Conservation (phyloP, 2,797 vertebrate species). For the Tolypeutes matacus region DNA sequence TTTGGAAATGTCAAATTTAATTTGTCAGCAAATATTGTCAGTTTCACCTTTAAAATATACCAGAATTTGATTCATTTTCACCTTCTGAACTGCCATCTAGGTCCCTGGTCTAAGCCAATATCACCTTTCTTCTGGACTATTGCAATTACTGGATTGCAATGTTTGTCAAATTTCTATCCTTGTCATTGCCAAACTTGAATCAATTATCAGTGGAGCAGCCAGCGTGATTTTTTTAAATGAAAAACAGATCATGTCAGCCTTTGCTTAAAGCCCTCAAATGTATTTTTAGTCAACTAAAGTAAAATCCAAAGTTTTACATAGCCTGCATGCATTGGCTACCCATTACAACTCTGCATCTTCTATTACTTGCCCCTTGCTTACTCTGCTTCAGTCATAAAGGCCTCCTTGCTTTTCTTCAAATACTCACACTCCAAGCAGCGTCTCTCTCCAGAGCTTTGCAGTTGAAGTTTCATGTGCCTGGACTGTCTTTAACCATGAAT, state of each 20-base stretch:
- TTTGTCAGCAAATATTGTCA: not conserved
- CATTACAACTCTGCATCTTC: not conserved
- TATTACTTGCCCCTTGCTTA: not conserved
- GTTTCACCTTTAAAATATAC: not conserved
- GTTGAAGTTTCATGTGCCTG: not conserved
- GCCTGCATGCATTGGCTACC: rapidly evolving
- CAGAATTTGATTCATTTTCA: not conserved
- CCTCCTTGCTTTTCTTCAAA: not conserved
- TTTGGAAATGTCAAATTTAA: not conserved
- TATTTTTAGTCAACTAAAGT: not conserved
- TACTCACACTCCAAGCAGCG: not conserved
- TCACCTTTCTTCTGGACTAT: not conserved
- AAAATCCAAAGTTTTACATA: not conserved
- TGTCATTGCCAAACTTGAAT: not conserved
- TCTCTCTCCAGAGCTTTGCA: not conserved
- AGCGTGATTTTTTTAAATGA: not conserved
- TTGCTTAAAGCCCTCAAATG: not conserved
- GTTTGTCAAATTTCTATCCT: not conserved
- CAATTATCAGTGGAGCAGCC: not conserved
- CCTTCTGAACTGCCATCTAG: not conserved
- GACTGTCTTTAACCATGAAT: not conserved
- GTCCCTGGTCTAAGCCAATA: not conserved
- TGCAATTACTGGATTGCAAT: not conserved
- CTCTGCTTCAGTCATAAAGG: not conserved
- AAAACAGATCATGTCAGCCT: not conserved